These are phyloP conservation scores for Eurois occulta DNA, from an alignment of 2,888 invertebrate genomes.

Conservation along the genomic window DNA sequence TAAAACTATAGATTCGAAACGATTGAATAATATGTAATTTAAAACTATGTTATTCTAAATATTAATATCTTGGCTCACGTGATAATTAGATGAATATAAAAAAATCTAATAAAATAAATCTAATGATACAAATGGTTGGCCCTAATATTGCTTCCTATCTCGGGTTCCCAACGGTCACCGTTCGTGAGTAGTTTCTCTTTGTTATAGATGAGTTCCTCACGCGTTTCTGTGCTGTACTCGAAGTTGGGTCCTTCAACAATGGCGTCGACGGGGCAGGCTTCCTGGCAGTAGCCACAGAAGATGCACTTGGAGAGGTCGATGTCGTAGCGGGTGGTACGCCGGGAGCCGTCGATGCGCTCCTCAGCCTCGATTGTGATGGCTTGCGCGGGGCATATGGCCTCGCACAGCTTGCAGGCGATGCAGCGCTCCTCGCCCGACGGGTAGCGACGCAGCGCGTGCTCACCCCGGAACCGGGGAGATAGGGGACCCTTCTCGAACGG, in stretches of 20 bases:
- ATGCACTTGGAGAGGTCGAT: slow-evolving; percentile 99
- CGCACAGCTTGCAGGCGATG: slow-evolving; percentile 99
- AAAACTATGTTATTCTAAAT: slow-evolving; percentile 1
- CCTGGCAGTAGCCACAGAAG: slow-evolving; percentile 99
- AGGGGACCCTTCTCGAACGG: slow-evolving; percentile 99
- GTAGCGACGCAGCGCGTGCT: slow-evolving; percentile 98
- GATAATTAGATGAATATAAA: not conserved
- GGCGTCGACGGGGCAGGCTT: slow-evolving; percentile 99
- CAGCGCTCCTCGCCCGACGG: slow-evolving; percentile 99
- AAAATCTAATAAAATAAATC: not conserved
- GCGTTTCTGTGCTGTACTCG: slow-evolving; percentile 99
- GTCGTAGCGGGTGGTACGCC: slow-evolving; percentile 99
- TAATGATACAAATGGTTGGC: slow-evolving; percentile 85
- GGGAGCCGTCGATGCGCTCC: slow-evolving; percentile 97
- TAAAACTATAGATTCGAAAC: slow-evolving; percentile 16
- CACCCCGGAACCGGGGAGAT: slow-evolving; percentile 99
- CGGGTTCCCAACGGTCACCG: slow-evolving; percentile 99
- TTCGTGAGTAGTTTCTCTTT: slow-evolving; percentile 99
- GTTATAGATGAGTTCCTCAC: slow-evolving; percentile 99
- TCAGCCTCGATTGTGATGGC: slow-evolving; percentile 99
- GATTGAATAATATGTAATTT: not conserved
- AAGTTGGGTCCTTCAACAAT: slow-evolving; percentile 99
- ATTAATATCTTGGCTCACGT: not conserved
- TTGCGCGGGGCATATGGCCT: slow-evolving; percentile 99
- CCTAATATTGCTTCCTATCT: slow-evolving; percentile 97